Evolutionary conservation across 2,888 invertebrate genomes (phyloP).

Genomic region (Caenorhabditis afra): DNA sequence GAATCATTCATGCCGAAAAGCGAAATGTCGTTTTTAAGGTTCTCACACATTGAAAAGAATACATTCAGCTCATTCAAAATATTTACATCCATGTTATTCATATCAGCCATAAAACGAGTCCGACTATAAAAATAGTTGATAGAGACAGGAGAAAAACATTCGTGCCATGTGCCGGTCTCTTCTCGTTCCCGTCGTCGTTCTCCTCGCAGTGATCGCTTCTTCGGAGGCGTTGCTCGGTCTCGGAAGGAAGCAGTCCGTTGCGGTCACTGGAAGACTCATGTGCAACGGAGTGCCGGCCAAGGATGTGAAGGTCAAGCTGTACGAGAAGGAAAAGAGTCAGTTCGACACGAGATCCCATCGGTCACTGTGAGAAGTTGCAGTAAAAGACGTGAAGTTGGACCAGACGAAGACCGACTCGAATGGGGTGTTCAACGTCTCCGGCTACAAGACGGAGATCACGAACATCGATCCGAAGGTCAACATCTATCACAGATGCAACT

Average conservation of each 20-base stretch:
- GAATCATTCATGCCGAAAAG: too few relatives aligned
- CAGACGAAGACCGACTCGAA: slow-evolving; percentile 51
- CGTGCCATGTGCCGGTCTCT: slow-evolving; percentile 10
- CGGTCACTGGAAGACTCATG: slow-evolving; percentile 56
- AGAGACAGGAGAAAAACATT: too few relatives aligned
- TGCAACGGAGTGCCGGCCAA: slow-evolving; percentile 61
- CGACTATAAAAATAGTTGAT: too few relatives aligned
- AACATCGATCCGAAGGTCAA: slow-evolving; percentile 61
- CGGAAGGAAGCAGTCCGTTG: slow-evolving; percentile 61
- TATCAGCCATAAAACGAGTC: too few relatives aligned
- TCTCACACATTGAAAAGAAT: too few relatives aligned
- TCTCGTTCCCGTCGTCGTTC: neutral
- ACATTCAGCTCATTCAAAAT: too few relatives aligned
- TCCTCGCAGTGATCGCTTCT: slow-evolving; percentile 25
- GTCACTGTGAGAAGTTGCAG: too few relatives aligned
- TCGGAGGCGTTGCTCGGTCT: slow-evolving; percentile 52
- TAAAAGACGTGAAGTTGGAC: slow-evolving; percentile 58
- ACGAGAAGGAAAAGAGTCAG: slow-evolving; percentile 64
- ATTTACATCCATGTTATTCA: too few relatives aligned
- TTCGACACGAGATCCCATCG: too few relatives aligned
- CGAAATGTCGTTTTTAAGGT: too few relatives aligned
- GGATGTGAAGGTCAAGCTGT: slow-evolving; percentile 60
- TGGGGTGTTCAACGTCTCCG: slow-evolving; percentile 57
- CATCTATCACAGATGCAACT: slow-evolving; percentile 55
- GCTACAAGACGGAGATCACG: slow-evolving; percentile 60